Evolutionary conservation across 2,113 vertebrate genomes (phyloP), one percentile per base, ranked within the genome.

Genomic region (Sinocyclocheilus anshuiensis): DNA sequence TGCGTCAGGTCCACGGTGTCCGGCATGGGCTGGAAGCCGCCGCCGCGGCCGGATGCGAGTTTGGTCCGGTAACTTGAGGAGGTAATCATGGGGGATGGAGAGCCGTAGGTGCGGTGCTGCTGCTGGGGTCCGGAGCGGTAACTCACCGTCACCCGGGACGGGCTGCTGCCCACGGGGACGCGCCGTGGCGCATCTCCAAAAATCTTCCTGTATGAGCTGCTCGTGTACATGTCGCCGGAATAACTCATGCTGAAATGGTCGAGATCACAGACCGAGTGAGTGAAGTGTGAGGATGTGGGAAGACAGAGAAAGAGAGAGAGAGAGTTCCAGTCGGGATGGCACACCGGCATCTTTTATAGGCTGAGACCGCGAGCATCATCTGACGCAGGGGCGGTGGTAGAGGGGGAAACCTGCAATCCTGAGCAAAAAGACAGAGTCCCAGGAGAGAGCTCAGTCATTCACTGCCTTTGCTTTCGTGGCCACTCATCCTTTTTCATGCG

Each of bases 171-270:
- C 39, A 39, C 39, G 39, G 93, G 87, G 33, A 74, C 65, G 42
- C 81, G 26, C 20, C 94, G 94, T 2, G 94, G 94, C 0, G 92
- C 92, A 79, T 95, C 95, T 71, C 94, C 94, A 67, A 95, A 95
- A 53, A 95, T 93, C 93, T 93, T 95, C 90, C 94, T 91, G 85
- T 95, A 95, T 86, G 95, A 95, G 89, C 95, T 95, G 93, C 92
- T 92, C 89, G 92, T 91, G 90, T 94, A 94, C 59, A 94, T 88
- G 0, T 95, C 94, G 82, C 90, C 83, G 90, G 94, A 92, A 91
- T 92, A 95, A 92, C 94, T 94, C 95, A 95, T 95, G 90, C 2
- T 92, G 88, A 48, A 76, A 63, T 4, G 26, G 2, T 69, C 2
- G 22, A 75, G 42, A 57, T 26, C 16, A 57, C 29, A 29, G 67